Evolutionary conservation across 2,888 invertebrate species (phyloP).

Genomic region (Leptura quadrifasciata): DNA sequence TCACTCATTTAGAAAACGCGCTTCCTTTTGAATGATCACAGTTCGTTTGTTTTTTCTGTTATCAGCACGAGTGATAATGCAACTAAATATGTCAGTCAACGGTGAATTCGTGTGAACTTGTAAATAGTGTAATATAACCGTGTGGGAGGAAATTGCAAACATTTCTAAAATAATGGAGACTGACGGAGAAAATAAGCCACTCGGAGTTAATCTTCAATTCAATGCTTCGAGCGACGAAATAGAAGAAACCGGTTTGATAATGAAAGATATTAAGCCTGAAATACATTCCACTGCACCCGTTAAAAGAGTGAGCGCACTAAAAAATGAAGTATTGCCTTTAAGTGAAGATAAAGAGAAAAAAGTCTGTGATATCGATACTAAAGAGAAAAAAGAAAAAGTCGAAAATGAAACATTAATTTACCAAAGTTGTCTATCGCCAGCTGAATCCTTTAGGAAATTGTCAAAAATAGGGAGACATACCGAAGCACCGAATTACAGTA

Average conservation of each 20-base stretch:
- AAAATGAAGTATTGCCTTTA: constrained; percentile 43
- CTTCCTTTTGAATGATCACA: constrained; percentile 14
- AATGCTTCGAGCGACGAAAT: constrained; percentile 36
- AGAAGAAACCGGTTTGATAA: constrained; percentile 52
- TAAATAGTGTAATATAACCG: neutral
- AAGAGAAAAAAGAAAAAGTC: constrained; percentile 45
- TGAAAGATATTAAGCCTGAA: constrained; percentile 51
- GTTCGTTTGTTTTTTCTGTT: constrained; percentile 11
- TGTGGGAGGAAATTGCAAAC: neutral
- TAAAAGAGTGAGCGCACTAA: neutral
- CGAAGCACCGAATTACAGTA: constrained; percentile 48
- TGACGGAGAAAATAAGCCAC: neutral
- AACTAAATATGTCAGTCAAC: constrained; percentile 31
- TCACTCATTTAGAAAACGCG: constrained; percentile 39
- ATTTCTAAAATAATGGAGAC: neutral
- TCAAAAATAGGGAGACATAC: constrained; percentile 49
- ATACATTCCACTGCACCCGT: constrained; percentile 16
- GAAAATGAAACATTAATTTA: constrained; percentile 40
- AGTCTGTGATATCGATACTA: constrained; percentile 59
- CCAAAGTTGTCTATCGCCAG: constrained; percentile 53
- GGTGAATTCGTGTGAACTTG: neutral
- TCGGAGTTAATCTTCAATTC: constrained; percentile 3
- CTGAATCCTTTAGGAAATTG: constrained; percentile 57
- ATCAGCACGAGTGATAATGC: constrained; percentile 22
- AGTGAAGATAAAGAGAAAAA: constrained; percentile 44